Base-by-base conservation (phyloP, 2,888 invertebrate species). In the Amiota minor region DNA sequence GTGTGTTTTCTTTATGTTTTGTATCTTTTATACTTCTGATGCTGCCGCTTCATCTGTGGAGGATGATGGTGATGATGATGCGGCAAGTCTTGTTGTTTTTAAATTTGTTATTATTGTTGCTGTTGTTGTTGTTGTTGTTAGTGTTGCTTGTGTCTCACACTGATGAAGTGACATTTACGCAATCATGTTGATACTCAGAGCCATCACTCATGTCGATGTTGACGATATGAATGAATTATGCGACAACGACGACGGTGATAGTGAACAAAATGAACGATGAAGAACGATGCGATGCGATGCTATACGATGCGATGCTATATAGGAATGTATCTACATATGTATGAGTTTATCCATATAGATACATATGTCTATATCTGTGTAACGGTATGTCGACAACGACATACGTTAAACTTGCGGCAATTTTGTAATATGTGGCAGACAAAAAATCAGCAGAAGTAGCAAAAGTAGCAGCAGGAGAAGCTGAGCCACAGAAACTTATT, bases 141-240 rank as follows among this genome's bases (percentile, higher is more conserved):
- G 12, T 62, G 50, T 14, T 61, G 56, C 53, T 46, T 16, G 69
- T 67, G 50, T 50, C 70, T 55, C 71, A 50, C 72, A 70, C 74
- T 76, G 80, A 80, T 82, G 86, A 85, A 84, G 82, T 86, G 86
- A 81, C 85, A 86, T 87, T 86, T 86, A 82, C 81, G 81, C 84
- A 82, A 83, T 80, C 83, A 79, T 79, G 82, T 81, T 85, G 80
- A 85, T 85, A 80, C 80, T 78, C 77, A 72, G 72, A 78, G 80
- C 82, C 85, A 85, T 83, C 86, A 83, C 78, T 86, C 86, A 81
- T 81, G 77, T 78, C 74, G 75, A 64, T 79, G 77, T 80, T 84
- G 86, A 81, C 81, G 86, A 83, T 86, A 87, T 87, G 87, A 86
- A 87, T 87, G 87, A 87, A 85, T 87, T 85, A 86, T 86, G 87